Evolutionary conservation across 2,113 vertebrate species (phyloP), one percentile per base, ranked within the genome.

Genomic region (Apeltes quadracus): DNA sequence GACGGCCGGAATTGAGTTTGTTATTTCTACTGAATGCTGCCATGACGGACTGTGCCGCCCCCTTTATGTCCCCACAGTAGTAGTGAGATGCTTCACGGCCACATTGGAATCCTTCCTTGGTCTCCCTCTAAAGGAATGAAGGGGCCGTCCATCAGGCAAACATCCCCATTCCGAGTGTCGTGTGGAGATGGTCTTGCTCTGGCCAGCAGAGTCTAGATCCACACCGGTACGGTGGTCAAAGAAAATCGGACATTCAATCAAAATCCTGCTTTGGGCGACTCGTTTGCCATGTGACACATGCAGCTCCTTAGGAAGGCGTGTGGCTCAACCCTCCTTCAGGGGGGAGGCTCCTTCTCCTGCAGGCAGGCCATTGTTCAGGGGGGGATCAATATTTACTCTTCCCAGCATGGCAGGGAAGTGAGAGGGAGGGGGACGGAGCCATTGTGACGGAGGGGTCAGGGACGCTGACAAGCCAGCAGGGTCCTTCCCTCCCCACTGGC

Each of bases 331-430:
- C 59, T 32, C 67, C 27, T 69, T 61, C 22, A 61, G 75, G 71
- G 69, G 50, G 6, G 32, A 34, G 32, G 32, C 62, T 93, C 82
- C 93, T 93, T 94, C 93, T 88, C 89, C 89, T 87, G 75, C 78
- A 38, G 73, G 88, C 91, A 54, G 68, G 78, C 70, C 91, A 94
- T 94, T 96, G 94, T 95, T 92, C 89, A 87, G 75, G 69, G 87
- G 84, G 78, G 87, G 93, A 93, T 95, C 95, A 95, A 96, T 95
- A 95, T 96, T 94, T 95, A 95, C 93, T 93, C 93, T 96, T 95
- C 95, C 94, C 95, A 95, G 95, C 94, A 95, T 90, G 91, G 90
- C 89, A 93, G 91, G 91, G 90, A 90, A 90, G 76, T 90, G 90
- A 92, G 90, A 87, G 89, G 92, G 92, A 91, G 89, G 89, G 90